A percentile compares a stretch with the other conserved stretches of the same genome.
Evolutionary conservation across 2,113 vertebrate species (phyloP).

Genomic region (Bettongia penicillata): DNA sequence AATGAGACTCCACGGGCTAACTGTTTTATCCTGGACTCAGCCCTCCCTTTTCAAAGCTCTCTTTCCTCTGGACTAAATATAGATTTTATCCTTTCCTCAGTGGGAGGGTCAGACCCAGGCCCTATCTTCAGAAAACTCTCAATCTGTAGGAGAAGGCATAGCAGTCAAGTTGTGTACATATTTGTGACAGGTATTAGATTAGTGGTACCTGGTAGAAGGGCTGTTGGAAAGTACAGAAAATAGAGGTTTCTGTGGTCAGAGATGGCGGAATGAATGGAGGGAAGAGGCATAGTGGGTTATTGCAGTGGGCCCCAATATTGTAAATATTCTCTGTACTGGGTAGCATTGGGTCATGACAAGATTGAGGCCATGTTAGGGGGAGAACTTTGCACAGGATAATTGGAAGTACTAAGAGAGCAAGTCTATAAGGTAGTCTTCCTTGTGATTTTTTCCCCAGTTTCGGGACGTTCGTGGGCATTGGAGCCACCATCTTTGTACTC

Average conservation of each 20-base stretch:
- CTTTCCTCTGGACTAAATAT: neutral
- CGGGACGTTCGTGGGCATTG: conserved; percentile 77
- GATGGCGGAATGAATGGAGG: neutral
- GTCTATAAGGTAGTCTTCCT: conserved; percentile 13
- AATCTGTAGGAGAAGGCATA: no score
- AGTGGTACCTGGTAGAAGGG: neutral
- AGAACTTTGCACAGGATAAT: neutral
- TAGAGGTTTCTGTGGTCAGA: neutral
- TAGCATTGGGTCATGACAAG: no score
- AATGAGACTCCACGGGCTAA: neutral
- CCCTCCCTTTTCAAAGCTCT: neutral
- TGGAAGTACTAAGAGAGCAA: neutral
- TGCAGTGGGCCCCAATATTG: neutral
- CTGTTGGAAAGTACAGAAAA: neutral
- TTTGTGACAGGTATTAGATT: neutral
- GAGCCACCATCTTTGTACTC: conserved; percentile 70
- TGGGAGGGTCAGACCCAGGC: neutral
- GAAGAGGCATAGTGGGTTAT: neutral
- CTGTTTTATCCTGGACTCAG: neutral
- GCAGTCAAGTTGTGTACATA: no score
- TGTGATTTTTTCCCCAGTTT: conserved; percentile 74
- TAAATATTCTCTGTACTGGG: no score
- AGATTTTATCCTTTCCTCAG: neutral
- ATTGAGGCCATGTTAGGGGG: neutral
- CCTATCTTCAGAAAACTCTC: neutral